Base-by-base conservation (phyloP, 2,797 vertebrate genomes). In the Enteromius viviparus region DNA sequence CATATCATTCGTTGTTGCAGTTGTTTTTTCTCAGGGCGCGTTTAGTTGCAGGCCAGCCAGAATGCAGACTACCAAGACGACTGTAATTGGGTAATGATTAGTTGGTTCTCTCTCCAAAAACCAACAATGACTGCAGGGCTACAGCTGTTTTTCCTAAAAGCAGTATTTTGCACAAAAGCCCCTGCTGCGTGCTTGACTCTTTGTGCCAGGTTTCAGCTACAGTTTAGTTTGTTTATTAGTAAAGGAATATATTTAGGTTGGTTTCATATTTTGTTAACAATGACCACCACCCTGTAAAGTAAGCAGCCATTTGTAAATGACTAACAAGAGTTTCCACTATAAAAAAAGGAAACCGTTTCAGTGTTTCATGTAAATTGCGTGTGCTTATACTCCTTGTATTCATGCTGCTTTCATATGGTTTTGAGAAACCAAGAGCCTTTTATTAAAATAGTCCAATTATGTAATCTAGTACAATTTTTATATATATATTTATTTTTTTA, bases 71-170 rank as follows among this genome's bases (percentile, higher is more conserved):
- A 87, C 87, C 86, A 87, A 88, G 86, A 88, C 83, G 60, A 47
- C 88, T 90, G 83, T 90, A 86, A 90, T 91, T 90, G 90, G 90
- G 86, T 89, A 87, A 89, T 82, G 87, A 87, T 89, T 84, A 90
- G 87, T 89, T 89, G 87, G 88, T 89, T 81, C 75, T 81, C 85
- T 86, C 78, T 87, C 87, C 86, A 85, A 82, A 90, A 90, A 86
- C 81, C 72, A 74, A 83, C 88, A 80, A 86, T 66, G 82, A 85
- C 86, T 89, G 66, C 79, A 84, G 85, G 88, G 85, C 87, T 85
- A 74, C 87, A 86, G 83, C 87, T 87, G 87, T 85, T 87, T 90
- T 89, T 81, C 69, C 80, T 80, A 84, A 87, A 69, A 37, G 26
- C 78, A 17, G 26, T 86, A 62, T 82, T 88, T 86, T 80, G 53